phyloP scores from a whole-genome alignment of 1,140 invertebrate genomes.

The Ptiloglossa arizonensis region DNA sequence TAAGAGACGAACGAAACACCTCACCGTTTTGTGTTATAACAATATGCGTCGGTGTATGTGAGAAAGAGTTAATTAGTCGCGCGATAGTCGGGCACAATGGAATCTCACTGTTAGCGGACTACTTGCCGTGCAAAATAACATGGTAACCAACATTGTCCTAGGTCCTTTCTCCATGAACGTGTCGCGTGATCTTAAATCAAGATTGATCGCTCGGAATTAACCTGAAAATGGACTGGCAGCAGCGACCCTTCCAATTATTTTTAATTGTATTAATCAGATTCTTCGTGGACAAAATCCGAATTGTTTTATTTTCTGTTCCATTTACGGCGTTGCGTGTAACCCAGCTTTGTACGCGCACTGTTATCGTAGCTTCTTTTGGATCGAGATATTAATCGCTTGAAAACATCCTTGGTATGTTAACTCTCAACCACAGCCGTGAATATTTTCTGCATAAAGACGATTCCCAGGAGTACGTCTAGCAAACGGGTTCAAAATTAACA shows the following conservation, averaged over 20 bases:
- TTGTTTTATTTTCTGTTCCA: no score
- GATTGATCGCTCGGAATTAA: neutral
- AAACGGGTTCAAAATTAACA: no score
- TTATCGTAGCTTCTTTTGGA: no score
- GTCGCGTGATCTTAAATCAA: neutral
- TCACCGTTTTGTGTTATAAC: neutral
- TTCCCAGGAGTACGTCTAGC: no score
- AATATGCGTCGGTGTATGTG: neutral
- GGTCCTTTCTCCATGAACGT: neutral
- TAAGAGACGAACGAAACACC: neutral
- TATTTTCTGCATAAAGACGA: no score
- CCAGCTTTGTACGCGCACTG: no score
- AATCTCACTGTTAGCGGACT: conserved; percentile 9
- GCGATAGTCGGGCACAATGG: conserved; percentile 15
- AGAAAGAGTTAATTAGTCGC: conserved; percentile 19
- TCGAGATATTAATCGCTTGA: no score
- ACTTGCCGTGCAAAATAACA: neutral
- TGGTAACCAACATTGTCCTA: conserved; percentile 3
- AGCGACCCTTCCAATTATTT: neutral
- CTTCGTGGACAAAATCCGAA: no score
- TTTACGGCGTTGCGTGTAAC: no score
- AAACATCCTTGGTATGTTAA: no score
- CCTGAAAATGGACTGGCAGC: neutral
- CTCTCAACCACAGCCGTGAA: no score
- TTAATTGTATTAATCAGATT: neutral